Base-by-base conservation (phyloP, 2,888 invertebrate genomes). In the Eupeodes latifasciatus region DNA sequence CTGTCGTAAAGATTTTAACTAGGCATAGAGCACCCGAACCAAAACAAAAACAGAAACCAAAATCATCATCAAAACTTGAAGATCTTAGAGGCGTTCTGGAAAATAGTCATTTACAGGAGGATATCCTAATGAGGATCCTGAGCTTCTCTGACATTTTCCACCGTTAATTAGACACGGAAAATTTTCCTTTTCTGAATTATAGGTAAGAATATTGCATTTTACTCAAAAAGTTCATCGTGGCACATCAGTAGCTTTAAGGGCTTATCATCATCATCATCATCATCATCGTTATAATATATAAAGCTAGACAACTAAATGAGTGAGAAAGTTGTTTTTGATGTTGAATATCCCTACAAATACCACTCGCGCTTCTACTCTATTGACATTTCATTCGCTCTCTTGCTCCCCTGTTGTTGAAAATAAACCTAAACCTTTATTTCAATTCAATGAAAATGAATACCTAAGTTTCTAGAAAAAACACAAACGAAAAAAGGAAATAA, bases 141-240 rank as follows among this genome's bases (percentile, higher is more conserved):
- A 40, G 40, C 36, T 55, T 64, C 12, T 47, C 59, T 62, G 69
- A 44, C 40, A 78, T 44, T 86, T 77, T 69, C 47, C 47, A 47
- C 44, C 75, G 51, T 71, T 86, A 86, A 86, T 86, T 82, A 86
- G 49, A 53, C 78, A 40, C 51, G 49, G 72, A 71, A 85, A 64
- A 64, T 69, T 53, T 53, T 10, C 47, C 27, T 55, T 16, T 19
- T 67, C 27, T n/a, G 14, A 19, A 49, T 19, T 67, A 11, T 69
- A 10, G 10, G 4, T 40, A 9, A 0, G 40, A 40, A 11, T 47
- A 47, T 51, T 59, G 34, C 36, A 36, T 59, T 59, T 72, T 53
- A 61, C 44, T 61, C 51, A 53, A 11, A 55, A 79, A 75, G 34
- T 61, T 47, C 19, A 1, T 44, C 47, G 0, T 47, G 1, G 2